Percentiles rank a stretch among this genome's conserved stretches.
These are phyloP conservation scores for Proisotoma minuta DNA, from an alignment of 2,888 invertebrate genomes.

Conservation along the genomic window DNA sequence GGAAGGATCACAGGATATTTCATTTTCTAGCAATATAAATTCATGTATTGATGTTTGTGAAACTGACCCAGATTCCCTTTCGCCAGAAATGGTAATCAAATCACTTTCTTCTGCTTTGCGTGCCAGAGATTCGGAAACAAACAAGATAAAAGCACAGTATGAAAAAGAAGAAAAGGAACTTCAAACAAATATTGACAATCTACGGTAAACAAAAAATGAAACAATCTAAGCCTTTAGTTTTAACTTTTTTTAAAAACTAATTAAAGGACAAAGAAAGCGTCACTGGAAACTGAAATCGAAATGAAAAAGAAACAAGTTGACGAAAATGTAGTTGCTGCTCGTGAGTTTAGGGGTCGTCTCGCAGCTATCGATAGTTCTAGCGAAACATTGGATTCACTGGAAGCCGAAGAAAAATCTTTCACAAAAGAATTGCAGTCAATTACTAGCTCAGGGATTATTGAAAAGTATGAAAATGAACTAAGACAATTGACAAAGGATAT, in stretches of 20 bases:
- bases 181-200: slow-evolving; percentile 58
- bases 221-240: not conserved
- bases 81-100: slow-evolving; percentile 30
- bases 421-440: slow-evolving; percentile 27
- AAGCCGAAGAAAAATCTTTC: slow-evolving; percentile 72
- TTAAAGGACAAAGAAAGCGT: slow-evolving; percentile 58
- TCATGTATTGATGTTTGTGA: slow-evolving; percentile 48
- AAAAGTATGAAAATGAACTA: slow-evolving; percentile 61
- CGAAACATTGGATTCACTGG: slow-evolving; percentile 53
- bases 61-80: slow-evolving; percentile 13
- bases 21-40: slow-evolving; percentile 33
- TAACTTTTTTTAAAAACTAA: slow-evolving; percentile 41
- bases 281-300: slow-evolving; percentile 63
- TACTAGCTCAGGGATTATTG: slow-evolving; percentile 34
- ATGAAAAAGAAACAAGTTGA: slow-evolving; percentile 59
- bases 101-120: slow-evolving; percentile 27
- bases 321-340: slow-evolving; percentile 58
- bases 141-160: slow-evolving; percentile 48
- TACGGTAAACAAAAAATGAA: slow-evolving; percentile 28
- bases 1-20: slow-evolving; percentile 22
- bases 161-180: slow-evolving; percentile 56
- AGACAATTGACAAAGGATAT: slow-evolving; percentile 66
- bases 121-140: slow-evolving; percentile 31
- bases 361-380: slow-evolving; percentile 48
- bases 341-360: slow-evolving; percentile 59